These are phyloP conservation scores for Andrena minutula DNA, from an alignment of 2,888 invertebrate species.

Conservation along the genomic window DNA sequence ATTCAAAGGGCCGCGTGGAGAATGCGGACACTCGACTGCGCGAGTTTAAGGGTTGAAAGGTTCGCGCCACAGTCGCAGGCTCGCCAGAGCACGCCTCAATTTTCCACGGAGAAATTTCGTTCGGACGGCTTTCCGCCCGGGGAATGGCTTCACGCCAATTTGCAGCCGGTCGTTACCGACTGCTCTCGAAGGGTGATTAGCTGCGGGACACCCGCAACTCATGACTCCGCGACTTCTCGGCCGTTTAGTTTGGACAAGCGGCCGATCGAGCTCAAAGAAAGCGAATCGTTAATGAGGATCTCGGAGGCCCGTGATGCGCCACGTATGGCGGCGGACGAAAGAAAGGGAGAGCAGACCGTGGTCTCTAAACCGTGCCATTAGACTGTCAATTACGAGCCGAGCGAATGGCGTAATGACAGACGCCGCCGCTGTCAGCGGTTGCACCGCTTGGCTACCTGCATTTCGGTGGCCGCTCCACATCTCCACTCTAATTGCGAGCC, in stretches of 20 bases:
- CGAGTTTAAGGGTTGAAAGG: neutral
- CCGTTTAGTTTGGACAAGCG: conserved; percentile 69
- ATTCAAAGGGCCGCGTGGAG: neutral
- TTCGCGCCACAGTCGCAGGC: no score
- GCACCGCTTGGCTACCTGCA: conserved; percentile 46
- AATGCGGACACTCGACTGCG: no score
- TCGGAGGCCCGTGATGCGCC: conserved; percentile 43
- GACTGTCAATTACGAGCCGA: conserved; percentile 77
- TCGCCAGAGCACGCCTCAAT: neutral
- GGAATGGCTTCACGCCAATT: conserved; percentile 27
- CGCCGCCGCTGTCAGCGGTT: conserved; percentile 59
- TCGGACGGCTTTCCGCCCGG: neutral
- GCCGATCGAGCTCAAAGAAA: conserved; percentile 69
- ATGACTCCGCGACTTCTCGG: conserved; percentile 71
- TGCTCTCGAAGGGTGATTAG: conserved; percentile 55
- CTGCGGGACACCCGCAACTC: conserved; percentile 67
- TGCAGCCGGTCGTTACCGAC: conserved; percentile 21
- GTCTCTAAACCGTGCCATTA: conserved; percentile 75
- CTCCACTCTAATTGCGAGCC: conserved; percentile 43
- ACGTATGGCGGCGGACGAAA: conserved; percentile 28
- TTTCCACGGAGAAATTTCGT: conserved; percentile 1
- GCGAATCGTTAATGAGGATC: conserved; percentile 75
- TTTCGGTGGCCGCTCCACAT: conserved; percentile 60
- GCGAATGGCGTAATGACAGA: conserved; percentile 71
- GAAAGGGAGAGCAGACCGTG: conserved; percentile 23